Percentiles rank a stretch among this genome's conserved stretches.
phyloP scores from a whole-genome alignment of 2,797 vertebrate genomes.

The Morelia viridis region DNA sequence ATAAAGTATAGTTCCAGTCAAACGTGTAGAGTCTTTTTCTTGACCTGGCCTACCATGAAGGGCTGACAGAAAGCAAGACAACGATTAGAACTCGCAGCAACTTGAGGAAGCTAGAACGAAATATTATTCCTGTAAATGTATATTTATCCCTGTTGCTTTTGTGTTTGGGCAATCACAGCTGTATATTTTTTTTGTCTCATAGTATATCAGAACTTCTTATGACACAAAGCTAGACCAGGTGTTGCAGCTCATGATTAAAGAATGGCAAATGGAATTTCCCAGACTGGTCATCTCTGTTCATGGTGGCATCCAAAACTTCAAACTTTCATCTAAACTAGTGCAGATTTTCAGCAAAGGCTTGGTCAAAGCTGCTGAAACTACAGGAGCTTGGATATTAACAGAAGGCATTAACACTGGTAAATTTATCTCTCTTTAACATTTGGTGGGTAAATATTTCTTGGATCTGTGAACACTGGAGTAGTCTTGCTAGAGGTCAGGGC shows the following conservation, averaged over 20 bases:
- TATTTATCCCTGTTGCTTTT: neutral
- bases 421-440: slow-evolving; percentile 4
- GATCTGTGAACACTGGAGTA: neutral
- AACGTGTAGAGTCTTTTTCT: neutral
- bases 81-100: neutral
- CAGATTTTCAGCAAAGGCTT: slow-evolving; percentile 90
- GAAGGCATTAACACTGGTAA: slow-evolving; percentile 92
- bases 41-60: neutral
- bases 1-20: neutral
- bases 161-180: neutral
- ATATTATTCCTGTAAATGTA: neutral
- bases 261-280: slow-evolving; percentile 96
- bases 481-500: neutral
- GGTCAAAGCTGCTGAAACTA: slow-evolving; percentile 89
- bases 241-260: slow-evolving; percentile 88
- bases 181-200: slow-evolving; percentile 42
- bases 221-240: slow-evolving; percentile 85
- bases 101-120: neutral
- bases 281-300: slow-evolving; percentile 92
- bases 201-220: slow-evolving; percentile 91
- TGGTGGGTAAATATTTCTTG: neutral
- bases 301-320: slow-evolving; percentile 90
- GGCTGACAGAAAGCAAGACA: neutral
- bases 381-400: slow-evolving; percentile 94
- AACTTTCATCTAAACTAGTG: slow-evolving; percentile 83